Conservation (phyloP, 2,888 invertebrate genomes). For the Cantharis nigra region DNA sequence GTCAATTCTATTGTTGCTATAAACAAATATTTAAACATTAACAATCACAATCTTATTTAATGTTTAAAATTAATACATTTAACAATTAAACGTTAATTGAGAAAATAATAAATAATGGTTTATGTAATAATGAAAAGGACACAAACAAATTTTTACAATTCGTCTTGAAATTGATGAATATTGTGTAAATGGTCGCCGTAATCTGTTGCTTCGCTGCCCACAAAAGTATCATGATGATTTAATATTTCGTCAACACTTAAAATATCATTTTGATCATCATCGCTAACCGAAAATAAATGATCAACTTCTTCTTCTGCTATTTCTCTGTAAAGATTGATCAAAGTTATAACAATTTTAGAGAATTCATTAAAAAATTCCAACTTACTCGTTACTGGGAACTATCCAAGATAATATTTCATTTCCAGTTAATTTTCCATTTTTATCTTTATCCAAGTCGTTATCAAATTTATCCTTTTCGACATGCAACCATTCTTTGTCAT, state of each 20-base stretch:
- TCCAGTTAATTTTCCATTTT: conserved; percentile 78
- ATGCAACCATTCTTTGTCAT: conserved; percentile 74
- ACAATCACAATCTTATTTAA: neutral
- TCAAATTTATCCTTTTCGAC: conserved; percentile 84
- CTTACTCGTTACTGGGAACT: conserved; percentile 87
- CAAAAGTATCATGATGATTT: conserved; percentile 84
- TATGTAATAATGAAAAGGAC: neutral
- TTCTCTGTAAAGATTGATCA: conserved; percentile 61
- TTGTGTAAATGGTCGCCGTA: conserved; percentile 84
- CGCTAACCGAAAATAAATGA: conserved; percentile 85
- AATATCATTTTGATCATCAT: conserved; percentile 81
- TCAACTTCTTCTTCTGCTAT: conserved; percentile 89
- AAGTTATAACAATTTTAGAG: neutral
- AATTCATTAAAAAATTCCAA: conserved; percentile 31
- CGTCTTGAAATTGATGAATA: conserved; percentile 78
- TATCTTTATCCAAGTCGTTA: conserved; percentile 80
- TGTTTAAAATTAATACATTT: neutral
- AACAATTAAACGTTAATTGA: neutral
- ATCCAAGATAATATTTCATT: conserved; percentile 88
- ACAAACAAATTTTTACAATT: conserved; percentile 62
- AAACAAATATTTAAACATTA: neutral
- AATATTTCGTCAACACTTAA: conserved; percentile 82
- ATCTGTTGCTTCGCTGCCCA: conserved; percentile 90
- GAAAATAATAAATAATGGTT: neutral
- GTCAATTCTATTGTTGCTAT: too few species aligned